Conservation (phyloP, 1,140 invertebrate species). For the Bacillus rossius region DNA sequence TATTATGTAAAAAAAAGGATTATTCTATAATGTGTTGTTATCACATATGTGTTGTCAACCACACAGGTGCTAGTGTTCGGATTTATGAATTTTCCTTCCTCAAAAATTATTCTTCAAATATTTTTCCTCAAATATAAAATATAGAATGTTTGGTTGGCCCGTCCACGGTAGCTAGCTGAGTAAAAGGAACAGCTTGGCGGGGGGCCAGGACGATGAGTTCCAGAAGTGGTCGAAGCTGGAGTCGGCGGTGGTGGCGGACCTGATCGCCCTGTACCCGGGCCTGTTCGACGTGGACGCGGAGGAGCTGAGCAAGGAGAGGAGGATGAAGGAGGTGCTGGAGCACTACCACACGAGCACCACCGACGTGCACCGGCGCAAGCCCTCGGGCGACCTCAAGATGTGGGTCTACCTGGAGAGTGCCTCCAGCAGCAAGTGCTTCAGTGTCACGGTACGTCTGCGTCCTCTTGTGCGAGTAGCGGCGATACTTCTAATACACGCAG, state of each 20-base stretch:
- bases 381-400: constrained; percentile 72
- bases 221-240: constrained; percentile 57
- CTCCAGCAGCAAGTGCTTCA: constrained; percentile 51
- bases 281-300: constrained; percentile 54
- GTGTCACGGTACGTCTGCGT: constrained; percentile 53
- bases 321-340: constrained; percentile 62
- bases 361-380: constrained; percentile 48
- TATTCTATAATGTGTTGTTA: too few species aligned
- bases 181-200: too few species aligned
- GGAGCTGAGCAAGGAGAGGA: constrained; percentile 58
- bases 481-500: too few species aligned
- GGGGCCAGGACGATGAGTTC: constrained; percentile 31
- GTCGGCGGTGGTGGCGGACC: constrained; percentile 59
- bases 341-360: constrained; percentile 53
- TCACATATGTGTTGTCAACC: too few species aligned
- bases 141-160: too few species aligned
- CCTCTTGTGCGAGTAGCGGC: too few species aligned
- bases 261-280: constrained; percentile 54
- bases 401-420: constrained; percentile 63
- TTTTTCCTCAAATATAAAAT: too few species aligned
- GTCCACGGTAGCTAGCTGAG: too few species aligned
- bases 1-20: too few species aligned
- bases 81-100: too few species aligned
- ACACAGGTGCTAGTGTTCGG: too few species aligned
- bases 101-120: too few species aligned